Percentiles rank a stretch among this genome's conserved stretches.
Evolutionary conservation across 2,113 vertebrate species (phyloP).

Genomic region (Miniopterus natalensis): DNA sequence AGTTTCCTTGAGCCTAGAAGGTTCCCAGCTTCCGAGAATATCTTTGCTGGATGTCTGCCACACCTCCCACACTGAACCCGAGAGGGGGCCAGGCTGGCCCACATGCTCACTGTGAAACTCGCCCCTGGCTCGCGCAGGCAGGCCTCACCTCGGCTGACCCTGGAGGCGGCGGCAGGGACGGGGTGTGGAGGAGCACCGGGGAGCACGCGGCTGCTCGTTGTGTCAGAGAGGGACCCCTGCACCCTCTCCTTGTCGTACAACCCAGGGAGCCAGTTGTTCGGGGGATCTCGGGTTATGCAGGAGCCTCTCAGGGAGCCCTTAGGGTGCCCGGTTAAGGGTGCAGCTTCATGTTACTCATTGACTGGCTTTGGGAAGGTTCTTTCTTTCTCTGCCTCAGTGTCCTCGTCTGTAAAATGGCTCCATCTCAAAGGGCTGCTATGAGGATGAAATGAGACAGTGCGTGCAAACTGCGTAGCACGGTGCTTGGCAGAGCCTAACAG

Average conservation of each 20-base stretch:
- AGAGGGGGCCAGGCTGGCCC: neutral
- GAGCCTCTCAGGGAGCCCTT: neutral
- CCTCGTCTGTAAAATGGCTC: neutral
- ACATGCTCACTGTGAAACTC: neutral
- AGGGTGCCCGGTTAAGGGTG: neutral
- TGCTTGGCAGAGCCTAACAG: neutral
- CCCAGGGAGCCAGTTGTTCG: neutral
- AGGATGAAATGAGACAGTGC: neutral
- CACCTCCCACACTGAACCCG: neutral
- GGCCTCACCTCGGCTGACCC: neutral
- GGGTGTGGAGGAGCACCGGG: too few species aligned
- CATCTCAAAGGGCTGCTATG: neutral
- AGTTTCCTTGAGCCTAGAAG: neutral
- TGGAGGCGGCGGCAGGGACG: neutral
- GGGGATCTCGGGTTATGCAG: neutral
- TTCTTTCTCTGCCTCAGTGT: neutral
- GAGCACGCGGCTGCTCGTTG: neutral
- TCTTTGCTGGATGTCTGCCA: neutral
- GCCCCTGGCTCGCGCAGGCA: neutral
- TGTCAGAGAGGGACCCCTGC: neutral
- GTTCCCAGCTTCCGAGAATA: neutral
- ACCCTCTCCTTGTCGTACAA: neutral
- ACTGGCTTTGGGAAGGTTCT: neutral
- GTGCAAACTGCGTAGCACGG: neutral
- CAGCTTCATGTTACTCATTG: neutral